These are phyloP conservation scores for Xestia c-nigrum DNA, from an alignment of 2,888 invertebrate genomes.

Conservation along the genomic window DNA sequence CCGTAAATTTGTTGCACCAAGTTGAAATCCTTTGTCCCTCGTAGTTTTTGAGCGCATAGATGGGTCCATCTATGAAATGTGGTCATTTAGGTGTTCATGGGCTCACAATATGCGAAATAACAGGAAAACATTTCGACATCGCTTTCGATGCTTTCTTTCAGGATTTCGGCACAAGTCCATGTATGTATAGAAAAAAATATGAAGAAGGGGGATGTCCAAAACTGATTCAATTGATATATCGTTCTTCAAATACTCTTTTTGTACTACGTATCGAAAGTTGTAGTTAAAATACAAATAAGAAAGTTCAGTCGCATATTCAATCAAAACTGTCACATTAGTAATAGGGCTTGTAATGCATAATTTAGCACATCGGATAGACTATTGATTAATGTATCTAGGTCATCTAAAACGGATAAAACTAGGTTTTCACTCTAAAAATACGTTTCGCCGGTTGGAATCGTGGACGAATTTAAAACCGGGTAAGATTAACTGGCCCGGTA, in stretches of 20 bases:
- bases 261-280: too few relatives aligned
- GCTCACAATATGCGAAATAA: background rate
- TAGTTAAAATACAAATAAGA: background rate
- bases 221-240: background rate
- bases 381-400: slow-evolving; percentile 25
- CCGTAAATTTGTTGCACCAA: background rate
- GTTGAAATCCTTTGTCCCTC: background rate
- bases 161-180: background rate
- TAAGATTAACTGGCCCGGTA: slow-evolving; percentile 4
- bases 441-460: background rate
- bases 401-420: slow-evolving; percentile 21
- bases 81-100: background rate
- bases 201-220: background rate
- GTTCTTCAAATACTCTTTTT: background rate
- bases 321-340: too few relatives aligned
- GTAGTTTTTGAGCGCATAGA: background rate
- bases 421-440: slow-evolving; percentile 14
- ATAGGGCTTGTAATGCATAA: background rate
- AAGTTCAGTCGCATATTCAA: background rate
- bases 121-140: background rate
- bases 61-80: too few relatives aligned
- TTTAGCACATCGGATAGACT: background rate
- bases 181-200: background rate
- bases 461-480: background rate
- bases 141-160: too few relatives aligned